phyloP scores from a whole-genome alignment of 2,888 invertebrate species.

The Bellardia pandia region DNA sequence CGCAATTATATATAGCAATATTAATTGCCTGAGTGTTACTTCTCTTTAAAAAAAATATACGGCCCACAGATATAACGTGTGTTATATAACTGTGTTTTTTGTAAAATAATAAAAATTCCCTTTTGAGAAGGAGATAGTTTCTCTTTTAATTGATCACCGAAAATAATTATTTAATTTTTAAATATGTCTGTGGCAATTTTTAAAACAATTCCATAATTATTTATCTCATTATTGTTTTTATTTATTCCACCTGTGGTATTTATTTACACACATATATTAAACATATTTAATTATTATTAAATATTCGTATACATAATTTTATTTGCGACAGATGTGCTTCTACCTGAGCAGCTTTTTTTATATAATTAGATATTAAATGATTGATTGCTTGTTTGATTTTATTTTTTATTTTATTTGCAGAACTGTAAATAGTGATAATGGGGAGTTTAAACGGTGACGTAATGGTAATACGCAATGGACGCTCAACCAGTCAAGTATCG shows the following conservation, averaged over 20 bases:
- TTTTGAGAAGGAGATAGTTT: too few relatives aligned
- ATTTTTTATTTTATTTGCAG: slow-evolving; percentile 42
- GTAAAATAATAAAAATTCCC: too few relatives aligned
- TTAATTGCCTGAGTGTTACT: too few relatives aligned
- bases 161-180: too few relatives aligned
- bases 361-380: background rate
- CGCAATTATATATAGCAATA: too few relatives aligned
- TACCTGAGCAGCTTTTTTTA: background rate
- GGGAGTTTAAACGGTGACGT: slow-evolving; percentile 77
- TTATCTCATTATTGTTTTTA: background rate
- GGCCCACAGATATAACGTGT: too few relatives aligned
- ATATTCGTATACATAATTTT: slow-evolving; percentile 9
- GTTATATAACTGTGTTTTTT: too few relatives aligned
- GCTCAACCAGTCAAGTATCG: slow-evolving; percentile 84
- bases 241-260: background rate
- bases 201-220: background rate
- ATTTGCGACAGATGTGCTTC: background rate
- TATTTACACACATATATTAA: background rate
- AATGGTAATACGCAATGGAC: slow-evolving; percentile 77
- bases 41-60: too few relatives aligned
- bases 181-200: background rate
- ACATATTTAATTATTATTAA: background rate
- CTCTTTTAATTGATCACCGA: too few relatives aligned
- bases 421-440: slow-evolving; percentile 64
- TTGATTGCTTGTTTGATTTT: background rate